These are phyloP conservation scores for Conus canariensis DNA, from an alignment of 2,888 invertebrate genomes.

Conservation along the genomic window DNA sequence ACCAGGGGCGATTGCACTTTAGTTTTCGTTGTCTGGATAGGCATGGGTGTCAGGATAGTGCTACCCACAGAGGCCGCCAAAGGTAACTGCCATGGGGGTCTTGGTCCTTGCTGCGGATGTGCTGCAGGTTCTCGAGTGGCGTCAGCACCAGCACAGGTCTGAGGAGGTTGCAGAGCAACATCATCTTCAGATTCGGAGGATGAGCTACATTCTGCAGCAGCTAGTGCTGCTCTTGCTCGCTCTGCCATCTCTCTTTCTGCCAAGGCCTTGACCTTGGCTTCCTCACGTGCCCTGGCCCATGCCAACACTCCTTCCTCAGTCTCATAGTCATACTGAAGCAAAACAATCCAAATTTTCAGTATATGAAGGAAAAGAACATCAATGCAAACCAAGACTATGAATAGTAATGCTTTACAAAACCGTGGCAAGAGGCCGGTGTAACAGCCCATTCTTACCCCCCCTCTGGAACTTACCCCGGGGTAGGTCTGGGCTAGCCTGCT, in stretches of 20 bases:
- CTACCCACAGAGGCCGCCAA: slow-evolving; percentile 56
- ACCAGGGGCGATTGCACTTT: slow-evolving; percentile 19
- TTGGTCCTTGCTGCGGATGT: slow-evolving; percentile 27
- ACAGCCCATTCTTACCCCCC: too few species aligned
- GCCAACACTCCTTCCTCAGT: slow-evolving; percentile 71
- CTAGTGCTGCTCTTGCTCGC: slow-evolving; percentile 29
- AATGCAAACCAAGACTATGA: too few species aligned
- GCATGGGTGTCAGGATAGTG: slow-evolving; percentile 64
- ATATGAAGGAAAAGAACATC: not conserved
- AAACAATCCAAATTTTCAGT: not conserved
- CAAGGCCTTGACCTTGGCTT: slow-evolving; percentile 51
- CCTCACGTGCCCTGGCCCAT: slow-evolving; percentile 69
- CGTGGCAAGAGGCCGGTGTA: too few species aligned
- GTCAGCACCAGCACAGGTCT: slow-evolving; percentile 25
- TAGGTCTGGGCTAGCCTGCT: too few species aligned
- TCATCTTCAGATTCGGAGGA: slow-evolving; percentile 43
- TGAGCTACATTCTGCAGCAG: not conserved
- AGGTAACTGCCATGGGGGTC: slow-evolving; percentile 52
- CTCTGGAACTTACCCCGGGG: too few species aligned
- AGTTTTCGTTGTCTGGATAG: slow-evolving; percentile 46
- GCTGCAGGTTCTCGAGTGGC: slow-evolving; percentile 33
- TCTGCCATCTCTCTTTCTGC: slow-evolving; percentile 37
- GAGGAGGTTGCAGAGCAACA: slow-evolving; percentile 36
- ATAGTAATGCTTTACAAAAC: too few species aligned
- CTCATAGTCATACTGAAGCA: slow-evolving; percentile 70